Base-by-base conservation (phyloP, 2,888 invertebrate species). In the Isotomurus palustris region DNA sequence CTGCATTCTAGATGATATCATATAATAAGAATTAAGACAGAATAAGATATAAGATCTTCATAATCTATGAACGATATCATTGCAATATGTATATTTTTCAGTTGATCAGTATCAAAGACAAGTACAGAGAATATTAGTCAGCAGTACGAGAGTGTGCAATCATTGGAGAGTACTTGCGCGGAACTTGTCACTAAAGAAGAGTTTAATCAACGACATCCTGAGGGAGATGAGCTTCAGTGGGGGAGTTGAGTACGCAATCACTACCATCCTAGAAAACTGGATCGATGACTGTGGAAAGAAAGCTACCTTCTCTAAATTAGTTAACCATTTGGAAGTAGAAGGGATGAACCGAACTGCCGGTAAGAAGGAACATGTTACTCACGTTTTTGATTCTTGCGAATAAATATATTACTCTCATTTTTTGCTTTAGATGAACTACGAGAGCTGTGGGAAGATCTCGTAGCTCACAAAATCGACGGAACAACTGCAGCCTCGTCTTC, bases 301-400 rank as follows among this genome's bases (percentile, higher is more conserved):
- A 32, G 63, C 63, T 6, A 60, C 60, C 8, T 65, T 65, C 47
- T 27, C 43, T 12, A 58, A 50, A 10, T 48, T 65, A 3, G 54
- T 62, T 10, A 6, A 28, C 3, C n/a, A 57, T 14, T 35, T 62
- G 25, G 28, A 56, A 22, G 25, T 28, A 1, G 59, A 62, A 41
- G 56, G 44, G 1, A 52, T 65, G 48, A 58, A 58, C 47, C 36
- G 47, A 2, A 53, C 56, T 38, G 60, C 62, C 36, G 62, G 65
- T 65, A 54, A 2, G 2, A 21, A 51, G 22, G 32, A 14, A 44
- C 5, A 35, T 17, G 3, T 17, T 17, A n/a, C 2, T 51, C 35
- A 32, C 4, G 2, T 36, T 50, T 12, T 8, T 22, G n/a, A n/a
- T n/a, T n/a, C n/a, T n/a, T n/a, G n/a, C n/a, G n/a, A n/a, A n/a